Evolutionary conservation across 1,140 invertebrate species (phyloP).

Genomic region (Andrena cerasifolii): DNA sequence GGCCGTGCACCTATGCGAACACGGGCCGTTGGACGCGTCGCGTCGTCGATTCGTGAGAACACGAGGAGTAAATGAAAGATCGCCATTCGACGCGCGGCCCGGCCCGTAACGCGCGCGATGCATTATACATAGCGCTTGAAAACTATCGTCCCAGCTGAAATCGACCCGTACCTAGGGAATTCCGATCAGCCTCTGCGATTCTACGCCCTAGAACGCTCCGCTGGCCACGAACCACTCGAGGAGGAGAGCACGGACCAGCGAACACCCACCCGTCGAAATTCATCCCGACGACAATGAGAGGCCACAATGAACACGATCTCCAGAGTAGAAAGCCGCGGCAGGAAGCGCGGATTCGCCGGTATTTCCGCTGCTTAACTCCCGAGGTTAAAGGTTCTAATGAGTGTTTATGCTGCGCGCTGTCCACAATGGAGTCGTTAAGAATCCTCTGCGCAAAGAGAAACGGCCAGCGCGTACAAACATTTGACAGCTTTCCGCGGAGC

Average conservation of each 20-base stretch:
- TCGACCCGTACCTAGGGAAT: conserved; percentile 27
- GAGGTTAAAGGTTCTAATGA: conserved; percentile 57
- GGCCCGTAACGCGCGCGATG: conserved; percentile 49
- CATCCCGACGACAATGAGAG: not conserved
- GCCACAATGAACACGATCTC: conserved; percentile 27
- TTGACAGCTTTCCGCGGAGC: not conserved
- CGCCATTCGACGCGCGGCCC: conserved; percentile 60
- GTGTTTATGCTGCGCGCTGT: conserved; percentile 46
- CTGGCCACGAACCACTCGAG: not conserved
- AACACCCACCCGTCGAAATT: conserved; percentile 25
- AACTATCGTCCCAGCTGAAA: conserved; percentile 45
- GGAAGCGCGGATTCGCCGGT: conserved; percentile 54
- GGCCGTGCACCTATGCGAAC: conserved; percentile 49
- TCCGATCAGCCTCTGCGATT: too few species aligned
- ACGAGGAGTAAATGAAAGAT: conserved; percentile 64
- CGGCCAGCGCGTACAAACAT: not conserved
- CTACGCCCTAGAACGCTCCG: not conserved
- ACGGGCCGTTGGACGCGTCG: conserved; percentile 1
- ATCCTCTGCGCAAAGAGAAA: not conserved
- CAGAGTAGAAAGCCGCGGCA: conserved; percentile 52
- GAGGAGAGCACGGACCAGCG: not conserved
- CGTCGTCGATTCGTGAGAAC: conserved; percentile 59
- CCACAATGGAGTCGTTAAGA: conserved; percentile 19
- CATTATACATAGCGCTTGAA: conserved; percentile 63
- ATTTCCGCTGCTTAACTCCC: conserved; percentile 59